Percentiles rank a stretch among this genome's conserved stretches.
These are phyloP conservation scores for Pocillopora verrucosa DNA, from an alignment of 64 coral and sea anemone species.

Conservation along the genomic window DNA sequence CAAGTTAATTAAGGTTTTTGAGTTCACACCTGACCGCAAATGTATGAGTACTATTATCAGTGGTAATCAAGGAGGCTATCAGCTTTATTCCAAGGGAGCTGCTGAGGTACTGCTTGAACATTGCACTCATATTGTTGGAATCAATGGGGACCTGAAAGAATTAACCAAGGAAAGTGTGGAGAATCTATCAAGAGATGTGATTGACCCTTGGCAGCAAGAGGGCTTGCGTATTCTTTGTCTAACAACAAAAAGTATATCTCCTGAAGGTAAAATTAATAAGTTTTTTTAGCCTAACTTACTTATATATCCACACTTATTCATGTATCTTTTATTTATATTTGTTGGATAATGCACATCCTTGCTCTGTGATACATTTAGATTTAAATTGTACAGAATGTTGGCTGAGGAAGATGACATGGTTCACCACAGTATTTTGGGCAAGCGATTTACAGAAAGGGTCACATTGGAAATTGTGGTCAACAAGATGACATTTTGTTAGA, in stretches of 20 bases:
- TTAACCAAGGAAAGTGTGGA: slow-evolving; percentile 58
- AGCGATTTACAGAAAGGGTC: no score
- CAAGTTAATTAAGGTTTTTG: slow-evolving; percentile 65
- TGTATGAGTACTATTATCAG: slow-evolving; percentile 79
- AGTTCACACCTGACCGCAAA: slow-evolving; percentile 66
- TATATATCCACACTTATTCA: not conserved
- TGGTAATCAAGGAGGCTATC: slow-evolving; percentile 47
- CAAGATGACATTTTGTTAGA: no score
- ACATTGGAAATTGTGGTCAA: no score
- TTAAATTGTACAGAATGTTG: no score
- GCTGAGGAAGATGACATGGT: no score
- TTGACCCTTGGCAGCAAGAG: slow-evolving; percentile 71
- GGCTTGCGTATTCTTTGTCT: slow-evolving; percentile 67
- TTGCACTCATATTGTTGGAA: slow-evolving; percentile 36
- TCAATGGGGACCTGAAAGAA: slow-evolving; percentile 35
- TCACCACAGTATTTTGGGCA: no score
- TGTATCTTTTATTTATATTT: not conserved
- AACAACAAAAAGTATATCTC: slow-evolving; percentile 62
- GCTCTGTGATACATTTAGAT: no score
- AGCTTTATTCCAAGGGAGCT: slow-evolving; percentile 77
- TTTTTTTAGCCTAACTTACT: not conserved
- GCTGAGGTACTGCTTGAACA: slow-evolving; percentile 55
- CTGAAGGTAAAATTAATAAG: slow-evolving; percentile 40
- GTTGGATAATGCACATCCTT: no score
- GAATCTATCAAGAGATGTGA: slow-evolving; percentile 63